Conservation (phyloP, 2,113 vertebrate species). For the Halcyon malimbica region DNA sequence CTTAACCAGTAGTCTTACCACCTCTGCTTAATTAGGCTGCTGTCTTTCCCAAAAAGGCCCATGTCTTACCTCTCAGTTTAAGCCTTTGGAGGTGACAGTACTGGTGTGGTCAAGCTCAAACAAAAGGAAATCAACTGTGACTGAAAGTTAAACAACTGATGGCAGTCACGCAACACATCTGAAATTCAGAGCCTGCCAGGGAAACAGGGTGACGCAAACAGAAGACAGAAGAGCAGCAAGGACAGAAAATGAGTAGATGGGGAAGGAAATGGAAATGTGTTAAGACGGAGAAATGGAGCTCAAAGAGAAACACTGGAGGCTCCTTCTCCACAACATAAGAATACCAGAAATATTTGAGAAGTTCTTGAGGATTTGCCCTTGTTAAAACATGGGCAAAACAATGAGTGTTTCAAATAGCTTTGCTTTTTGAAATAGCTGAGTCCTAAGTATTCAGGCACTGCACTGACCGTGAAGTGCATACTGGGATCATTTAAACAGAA, state of each 20-base stretch:
- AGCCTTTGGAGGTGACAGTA: not conserved
- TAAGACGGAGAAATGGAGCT: not conserved
- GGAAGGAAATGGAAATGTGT: not conserved
- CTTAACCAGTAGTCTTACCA: not conserved
- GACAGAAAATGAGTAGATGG: not conserved
- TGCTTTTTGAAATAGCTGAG: not conserved
- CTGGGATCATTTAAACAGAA: not conserved
- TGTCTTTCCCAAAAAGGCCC: not conserved
- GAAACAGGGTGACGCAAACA: not conserved
- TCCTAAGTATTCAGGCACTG: not conserved
- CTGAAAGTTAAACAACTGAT: not conserved
- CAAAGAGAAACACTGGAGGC: not conserved
- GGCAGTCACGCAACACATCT: not conserved
- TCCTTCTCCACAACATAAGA: not conserved
- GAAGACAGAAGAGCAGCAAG: not conserved
- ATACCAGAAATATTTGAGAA: not conserved
- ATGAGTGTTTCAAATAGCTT: not conserved
- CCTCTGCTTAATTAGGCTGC: not conserved
- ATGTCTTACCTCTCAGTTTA: not conserved
- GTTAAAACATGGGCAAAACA: not conserved
- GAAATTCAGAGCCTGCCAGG: not conserved
- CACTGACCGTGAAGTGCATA: not conserved
- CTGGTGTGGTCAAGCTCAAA: too few relatives aligned
- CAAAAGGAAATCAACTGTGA: not conserved
- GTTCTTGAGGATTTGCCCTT: not conserved